These are phyloP conservation scores for Sanderia malayensis DNA, from an alignment of 30 jellyfish, hydroid and myxozoan species.

Conservation along the genomic window DNA sequence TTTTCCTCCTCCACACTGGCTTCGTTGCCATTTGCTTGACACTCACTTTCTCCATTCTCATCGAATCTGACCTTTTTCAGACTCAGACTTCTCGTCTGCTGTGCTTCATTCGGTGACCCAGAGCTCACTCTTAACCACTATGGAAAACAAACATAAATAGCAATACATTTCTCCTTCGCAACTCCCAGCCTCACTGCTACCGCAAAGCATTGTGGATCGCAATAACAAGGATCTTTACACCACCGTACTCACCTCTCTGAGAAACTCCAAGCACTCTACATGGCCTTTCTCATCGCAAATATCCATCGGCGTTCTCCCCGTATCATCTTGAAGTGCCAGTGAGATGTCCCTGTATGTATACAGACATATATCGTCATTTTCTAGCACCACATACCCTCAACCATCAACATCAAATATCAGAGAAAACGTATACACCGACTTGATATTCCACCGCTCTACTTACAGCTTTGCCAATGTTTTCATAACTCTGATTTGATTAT, in stretches of 20 bases:
- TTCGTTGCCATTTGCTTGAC: not conserved
- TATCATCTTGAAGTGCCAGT: constrained; percentile 22
- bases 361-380: no score
- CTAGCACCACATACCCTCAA: no score
- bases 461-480: constrained; percentile 61
- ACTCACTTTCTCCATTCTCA: constrained; percentile 10
- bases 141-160: not conserved
- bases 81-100: constrained; percentile 20
- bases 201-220: no score
- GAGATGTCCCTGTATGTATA: constrained; percentile 55
- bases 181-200: no score
- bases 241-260: constrained; percentile 40
- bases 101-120: not conserved
- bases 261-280: constrained; percentile 43
- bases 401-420: no score
- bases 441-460: no score
- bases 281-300: constrained; percentile 53
- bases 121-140: constrained; percentile 41
- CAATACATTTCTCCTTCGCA: no score
- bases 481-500: constrained; percentile 54
- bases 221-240: no score
- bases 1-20: not conserved
- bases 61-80: constrained; percentile 57
- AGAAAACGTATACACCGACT: no score
- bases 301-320: constrained; percentile 68